Percentiles rank a stretch among this genome's conserved stretches.
These are phyloP conservation scores for Salpingus planirostris DNA, from an alignment of 2,888 invertebrate species.

Conservation along the genomic window DNA sequence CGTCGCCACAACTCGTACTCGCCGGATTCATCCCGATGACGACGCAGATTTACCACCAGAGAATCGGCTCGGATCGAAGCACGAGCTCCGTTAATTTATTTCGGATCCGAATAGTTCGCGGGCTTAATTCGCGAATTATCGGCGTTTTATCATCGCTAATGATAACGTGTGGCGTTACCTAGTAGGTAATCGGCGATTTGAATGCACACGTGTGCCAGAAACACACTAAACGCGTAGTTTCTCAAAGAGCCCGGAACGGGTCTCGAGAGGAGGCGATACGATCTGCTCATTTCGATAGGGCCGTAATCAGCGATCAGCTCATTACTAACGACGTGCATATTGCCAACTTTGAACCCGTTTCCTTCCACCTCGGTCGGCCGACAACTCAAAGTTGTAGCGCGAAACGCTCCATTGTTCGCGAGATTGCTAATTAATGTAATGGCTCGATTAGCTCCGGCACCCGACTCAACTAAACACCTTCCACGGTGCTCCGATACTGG, in stretches of 20 bases:
- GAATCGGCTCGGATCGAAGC: too few relatives aligned
- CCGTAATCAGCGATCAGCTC: conserved; percentile 14
- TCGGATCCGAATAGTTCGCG: too few relatives aligned
- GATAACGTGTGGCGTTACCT: conserved; percentile 1
- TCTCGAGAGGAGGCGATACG: conserved; percentile 5
- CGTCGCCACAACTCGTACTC: too few relatives aligned
- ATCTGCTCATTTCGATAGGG: conserved; percentile 13
- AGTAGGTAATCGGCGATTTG: background rate
- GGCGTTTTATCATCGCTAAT: too few relatives aligned
- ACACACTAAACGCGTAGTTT: conserved; percentile 9
- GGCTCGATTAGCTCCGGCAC: conserved; percentile 13
- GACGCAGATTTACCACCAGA: too few relatives aligned
- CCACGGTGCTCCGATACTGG: too few relatives aligned
- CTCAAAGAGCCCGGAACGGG: background rate
- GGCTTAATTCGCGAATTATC: too few relatives aligned
- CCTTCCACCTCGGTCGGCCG: background rate
- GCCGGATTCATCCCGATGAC: too few relatives aligned
- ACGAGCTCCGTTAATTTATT: too few relatives aligned
- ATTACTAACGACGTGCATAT: conserved; percentile 17
- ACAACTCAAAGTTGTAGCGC: conserved; percentile 1
- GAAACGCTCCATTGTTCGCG: conserved; percentile 14
- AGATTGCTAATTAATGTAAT: conserved; percentile 16
- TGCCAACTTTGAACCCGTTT: conserved; percentile 14
- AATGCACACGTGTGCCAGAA: conserved; percentile 7
- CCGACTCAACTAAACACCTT: conserved; percentile 9